Conservation (phyloP, 2,888 invertebrate genomes). For the Melieria picta region DNA sequence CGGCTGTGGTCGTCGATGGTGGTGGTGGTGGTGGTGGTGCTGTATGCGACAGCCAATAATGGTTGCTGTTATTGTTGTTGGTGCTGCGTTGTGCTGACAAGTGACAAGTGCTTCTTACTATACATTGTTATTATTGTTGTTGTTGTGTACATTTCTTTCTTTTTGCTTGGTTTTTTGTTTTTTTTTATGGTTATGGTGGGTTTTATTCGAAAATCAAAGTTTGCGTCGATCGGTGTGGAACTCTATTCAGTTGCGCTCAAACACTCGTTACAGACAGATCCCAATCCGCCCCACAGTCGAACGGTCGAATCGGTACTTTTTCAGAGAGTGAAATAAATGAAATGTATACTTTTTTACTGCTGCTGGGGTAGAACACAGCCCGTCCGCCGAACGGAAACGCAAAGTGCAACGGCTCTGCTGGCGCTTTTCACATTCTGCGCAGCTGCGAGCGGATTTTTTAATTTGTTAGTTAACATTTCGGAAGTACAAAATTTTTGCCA, state of each 20-base stretch:
- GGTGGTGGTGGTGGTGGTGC: conserved; percentile 6
- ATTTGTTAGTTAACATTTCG: too few relatives aligned
- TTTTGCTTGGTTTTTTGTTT: conserved; percentile 28
- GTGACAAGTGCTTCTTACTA: conserved; percentile 30
- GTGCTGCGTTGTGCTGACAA: not conserved
- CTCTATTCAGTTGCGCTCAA: conserved; percentile 23
- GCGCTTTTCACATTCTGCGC: too few relatives aligned
- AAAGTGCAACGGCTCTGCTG: too few relatives aligned
- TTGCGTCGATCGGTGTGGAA: conserved; percentile 34
- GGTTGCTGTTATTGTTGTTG: conserved; percentile 1
- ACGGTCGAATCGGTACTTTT: too few relatives aligned
- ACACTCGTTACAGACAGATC: conserved; percentile 16
- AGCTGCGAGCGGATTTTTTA: too few relatives aligned
- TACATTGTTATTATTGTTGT: conserved; percentile 7
- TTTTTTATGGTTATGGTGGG: conserved; percentile 23
- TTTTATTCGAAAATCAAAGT: conserved; percentile 40
- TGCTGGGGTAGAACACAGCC: too few relatives aligned
- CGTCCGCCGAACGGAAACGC: too few relatives aligned
- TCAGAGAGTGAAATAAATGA: too few relatives aligned
- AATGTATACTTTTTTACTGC: too few relatives aligned
- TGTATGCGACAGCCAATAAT: conserved; percentile 24
- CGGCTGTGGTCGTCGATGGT: not conserved
- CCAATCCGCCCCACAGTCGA: too few relatives aligned
- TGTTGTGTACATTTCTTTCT: conserved; percentile 18
- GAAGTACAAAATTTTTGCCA: too few relatives aligned